These are phyloP conservation scores for Chelidonichthys spinosus DNA, from an alignment of 2,797 vertebrate genomes.

Conservation along the genomic window DNA sequence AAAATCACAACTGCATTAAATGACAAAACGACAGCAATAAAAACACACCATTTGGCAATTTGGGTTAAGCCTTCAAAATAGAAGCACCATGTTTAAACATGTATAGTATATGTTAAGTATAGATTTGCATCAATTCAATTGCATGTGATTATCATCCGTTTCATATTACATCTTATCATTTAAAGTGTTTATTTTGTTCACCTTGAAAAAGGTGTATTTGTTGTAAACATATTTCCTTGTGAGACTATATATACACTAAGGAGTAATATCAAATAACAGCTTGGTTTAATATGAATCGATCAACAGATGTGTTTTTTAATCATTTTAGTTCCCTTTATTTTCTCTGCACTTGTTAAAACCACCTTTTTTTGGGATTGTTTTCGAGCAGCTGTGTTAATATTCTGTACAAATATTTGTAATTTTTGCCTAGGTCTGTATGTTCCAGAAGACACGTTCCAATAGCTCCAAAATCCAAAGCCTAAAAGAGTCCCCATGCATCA, in stretches of 20 bases:
- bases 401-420: conserved; percentile 10
- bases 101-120: no score
- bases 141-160: background rate
- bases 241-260: no score
- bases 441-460: background rate
- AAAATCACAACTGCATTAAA: background rate
- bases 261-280: background rate
- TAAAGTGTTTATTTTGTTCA: background rate
- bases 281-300: background rate
- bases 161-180: no score
- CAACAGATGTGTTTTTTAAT: background rate
- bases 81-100: background rate
- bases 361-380: background rate
- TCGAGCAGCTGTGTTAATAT: background rate
- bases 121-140: background rate
- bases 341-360: background rate
- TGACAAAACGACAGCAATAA: background rate
- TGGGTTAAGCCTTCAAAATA: background rate
- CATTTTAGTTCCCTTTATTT: background rate
- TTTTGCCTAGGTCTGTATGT: background rate
- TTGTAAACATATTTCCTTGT: no score
- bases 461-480: background rate
- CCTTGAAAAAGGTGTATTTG: background rate
- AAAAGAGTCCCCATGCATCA: background rate
- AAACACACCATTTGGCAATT: background rate